Base-by-base conservation (phyloP, 2,797 vertebrate genomes). In the Pangasius krempfi region DNA sequence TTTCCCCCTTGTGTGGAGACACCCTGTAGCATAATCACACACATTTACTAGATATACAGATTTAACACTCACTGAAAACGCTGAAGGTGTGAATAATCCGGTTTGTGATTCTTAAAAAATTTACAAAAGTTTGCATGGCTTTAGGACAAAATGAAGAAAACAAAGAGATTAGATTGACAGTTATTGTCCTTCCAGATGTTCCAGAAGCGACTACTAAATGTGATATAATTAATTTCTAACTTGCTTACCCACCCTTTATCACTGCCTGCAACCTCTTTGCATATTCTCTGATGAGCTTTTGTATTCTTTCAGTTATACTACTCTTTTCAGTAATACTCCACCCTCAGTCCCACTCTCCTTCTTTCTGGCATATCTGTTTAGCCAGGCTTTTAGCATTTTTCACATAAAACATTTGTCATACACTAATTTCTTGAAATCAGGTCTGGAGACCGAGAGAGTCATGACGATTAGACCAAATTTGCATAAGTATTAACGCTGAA, bases 101-200 rank as follows among this genome's bases (percentile, higher is more conserved):
- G 37, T 40, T 62, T 80, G 78, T 12, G 33, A 81, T 30, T 79
- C 4, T 54, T 81, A n/a, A 81, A 81, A 60, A 60, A 30, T 80
- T 52, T 78, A 50, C 30, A 80, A 56, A 13, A 12, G 4, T 81
- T 13, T 82, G 33, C 58, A 82, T 44, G 10, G 56, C 5, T 1
- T 62, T 60, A 62, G 10, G 12, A 60, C 22, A 62, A 60, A 60
- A 82, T 60, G 54, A 25, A 81, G 30, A 25, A 33, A 60, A 81
- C 10, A 60, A 37, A 13, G 30, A 81, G 16, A 82, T 60, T 60
- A 82, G 27, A 37, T 62, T 37, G 10, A 52, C 50, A 52, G 5
- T 14, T 30, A 58, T 13, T 56, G 52, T 56, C 76, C n/a, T 56
- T n/a, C 52, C 30, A 80, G 50, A 33, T 80, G 52, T 80, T 56